phyloP scores from a whole-genome alignment of 2,113 vertebrate genomes.

The Cricetomys ansorgei region DNA sequence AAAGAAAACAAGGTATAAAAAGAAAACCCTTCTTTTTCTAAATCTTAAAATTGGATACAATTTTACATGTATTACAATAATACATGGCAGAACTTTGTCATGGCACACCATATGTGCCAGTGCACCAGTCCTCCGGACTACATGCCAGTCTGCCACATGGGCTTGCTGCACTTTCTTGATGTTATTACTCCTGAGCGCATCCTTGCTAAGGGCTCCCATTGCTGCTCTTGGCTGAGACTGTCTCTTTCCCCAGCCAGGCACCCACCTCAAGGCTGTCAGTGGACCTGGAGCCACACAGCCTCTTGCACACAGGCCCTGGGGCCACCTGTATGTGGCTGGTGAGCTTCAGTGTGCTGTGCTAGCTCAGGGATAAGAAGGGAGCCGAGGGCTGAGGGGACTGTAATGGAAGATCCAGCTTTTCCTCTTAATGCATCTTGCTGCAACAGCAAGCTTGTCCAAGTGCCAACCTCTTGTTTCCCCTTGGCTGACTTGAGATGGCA shows the following conservation, averaged over 20 bases:
- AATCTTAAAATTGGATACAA: neutral
- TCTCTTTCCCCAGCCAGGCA: neutral
- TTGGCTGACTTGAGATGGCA: neutral
- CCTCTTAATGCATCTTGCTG: neutral
- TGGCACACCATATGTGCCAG: rapidly evolving
- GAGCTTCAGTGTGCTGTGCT: neutral
- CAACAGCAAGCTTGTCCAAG: neutral
- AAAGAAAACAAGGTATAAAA: neutral
- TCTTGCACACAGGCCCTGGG: neutral
- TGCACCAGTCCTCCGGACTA: neutral
- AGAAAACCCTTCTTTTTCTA: neutral
- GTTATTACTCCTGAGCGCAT: neutral
- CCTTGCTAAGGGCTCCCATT: neutral
- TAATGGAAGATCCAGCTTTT: neutral
- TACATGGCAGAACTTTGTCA: neutral
- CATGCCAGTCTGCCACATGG: neutral
- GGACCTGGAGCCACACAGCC: neutral
- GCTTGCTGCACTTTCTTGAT: neutral
- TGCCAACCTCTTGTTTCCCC: neutral
- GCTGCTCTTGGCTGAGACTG: neutral
- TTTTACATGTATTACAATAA: too few species aligned
- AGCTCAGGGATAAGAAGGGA: neutral
- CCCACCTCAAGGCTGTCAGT: neutral
- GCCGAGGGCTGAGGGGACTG: neutral
- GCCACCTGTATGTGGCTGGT: neutral